phyloP scores from a whole-genome alignment of 2,113 vertebrate species.

The Chroicocephalus ridibundus region DNA sequence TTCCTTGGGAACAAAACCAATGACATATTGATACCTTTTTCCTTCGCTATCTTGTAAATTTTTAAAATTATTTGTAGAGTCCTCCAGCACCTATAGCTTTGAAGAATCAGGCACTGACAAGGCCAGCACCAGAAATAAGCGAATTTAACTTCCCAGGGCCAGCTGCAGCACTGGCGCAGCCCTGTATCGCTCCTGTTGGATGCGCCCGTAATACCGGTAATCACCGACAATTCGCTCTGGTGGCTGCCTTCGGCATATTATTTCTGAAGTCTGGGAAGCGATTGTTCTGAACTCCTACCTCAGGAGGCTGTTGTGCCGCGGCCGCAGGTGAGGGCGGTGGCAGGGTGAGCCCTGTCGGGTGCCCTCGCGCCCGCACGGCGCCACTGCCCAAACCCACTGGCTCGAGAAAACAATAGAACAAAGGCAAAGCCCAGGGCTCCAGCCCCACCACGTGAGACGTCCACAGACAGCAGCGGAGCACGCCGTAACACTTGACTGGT shows the following conservation, averaged over 20 bases:
- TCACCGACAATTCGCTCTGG: not conserved
- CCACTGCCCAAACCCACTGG: not conserved
- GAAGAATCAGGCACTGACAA: not conserved
- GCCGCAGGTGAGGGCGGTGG: too few relatives aligned
- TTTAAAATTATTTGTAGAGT: not conserved
- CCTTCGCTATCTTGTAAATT: not conserved
- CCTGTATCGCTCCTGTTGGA: fast-evolving
- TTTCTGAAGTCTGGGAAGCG: not conserved
- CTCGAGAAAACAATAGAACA: constrained; percentile 64
- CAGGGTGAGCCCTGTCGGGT: not conserved
- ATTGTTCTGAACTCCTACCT: not conserved
- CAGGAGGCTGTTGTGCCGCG: not conserved
- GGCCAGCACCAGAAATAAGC: not conserved
- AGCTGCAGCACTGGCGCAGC: not conserved
- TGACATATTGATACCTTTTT: not conserved
- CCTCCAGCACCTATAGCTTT: not conserved
- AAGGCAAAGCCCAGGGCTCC: not conserved
- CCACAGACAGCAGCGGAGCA: not conserved
- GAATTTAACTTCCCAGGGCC: not conserved
- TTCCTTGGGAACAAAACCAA: not conserved
- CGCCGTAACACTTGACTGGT: not conserved
- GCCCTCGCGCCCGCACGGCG: not conserved
- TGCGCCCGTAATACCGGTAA: not conserved
- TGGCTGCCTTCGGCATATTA: not conserved
- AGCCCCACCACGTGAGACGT: not conserved